phyloP scores from a whole-genome alignment of 1,140 invertebrate species.

The Rhagoletis pomonella region DNA sequence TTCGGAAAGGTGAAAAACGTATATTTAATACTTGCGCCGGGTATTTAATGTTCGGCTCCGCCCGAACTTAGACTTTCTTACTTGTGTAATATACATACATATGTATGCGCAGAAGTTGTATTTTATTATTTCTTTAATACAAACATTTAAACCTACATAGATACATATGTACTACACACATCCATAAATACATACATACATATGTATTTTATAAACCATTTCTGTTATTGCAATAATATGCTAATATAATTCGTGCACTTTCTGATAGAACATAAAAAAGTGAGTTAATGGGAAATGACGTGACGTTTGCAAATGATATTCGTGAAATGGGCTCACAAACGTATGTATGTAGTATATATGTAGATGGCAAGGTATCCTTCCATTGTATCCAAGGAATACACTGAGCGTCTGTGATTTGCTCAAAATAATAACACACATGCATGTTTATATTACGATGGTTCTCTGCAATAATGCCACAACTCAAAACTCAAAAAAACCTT shows the following conservation, averaged over 20 bases:
- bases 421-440: neutral
- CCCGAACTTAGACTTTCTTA: too few relatives aligned
- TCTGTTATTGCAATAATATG: slow-evolving; percentile 73
- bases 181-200: too few relatives aligned
- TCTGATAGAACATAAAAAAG: slow-evolving; percentile 10
- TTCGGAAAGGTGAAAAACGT: too few relatives aligned
- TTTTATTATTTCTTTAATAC: neutral
- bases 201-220: slow-evolving; percentile 69
- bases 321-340: neutral
- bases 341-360: slow-evolving; percentile 3
- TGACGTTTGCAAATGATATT: slow-evolving; percentile 36
- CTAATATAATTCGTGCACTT: slow-evolving; percentile 66
- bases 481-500: too few relatives aligned
- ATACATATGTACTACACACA: neutral
- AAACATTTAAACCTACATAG: neutral
- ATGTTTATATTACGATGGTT: too few relatives aligned
- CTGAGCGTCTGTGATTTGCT: neutral
- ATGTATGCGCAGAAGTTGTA: neutral
- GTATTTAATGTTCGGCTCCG: too few relatives aligned
- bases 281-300: slow-evolving; percentile 45
- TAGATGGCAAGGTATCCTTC: neutral
- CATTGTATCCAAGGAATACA: neutral
- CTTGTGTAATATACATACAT: too few relatives aligned
- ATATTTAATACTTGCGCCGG: too few relatives aligned
- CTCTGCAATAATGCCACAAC: too few relatives aligned